A percentile compares a stretch with the other conserved stretches of the same genome.
phyloP scores from a whole-genome alignment of 1,140 invertebrate species.

The Chlorops oryzae region DNA sequence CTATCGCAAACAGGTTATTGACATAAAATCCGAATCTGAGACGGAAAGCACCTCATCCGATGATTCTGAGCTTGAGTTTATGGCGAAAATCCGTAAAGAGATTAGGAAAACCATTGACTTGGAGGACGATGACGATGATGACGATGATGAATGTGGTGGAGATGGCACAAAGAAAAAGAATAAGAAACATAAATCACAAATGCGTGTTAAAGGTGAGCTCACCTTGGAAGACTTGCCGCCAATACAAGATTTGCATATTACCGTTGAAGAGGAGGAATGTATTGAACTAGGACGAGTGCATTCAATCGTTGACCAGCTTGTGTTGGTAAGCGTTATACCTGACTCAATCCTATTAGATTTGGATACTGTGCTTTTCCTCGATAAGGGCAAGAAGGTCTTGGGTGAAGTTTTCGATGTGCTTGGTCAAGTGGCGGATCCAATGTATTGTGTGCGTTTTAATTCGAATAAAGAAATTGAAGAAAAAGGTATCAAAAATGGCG shows the following conservation, averaged over 20 bases:
- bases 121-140: conserved; percentile 35
- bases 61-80: conserved; percentile 33
- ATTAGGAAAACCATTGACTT: conserved; percentile 32
- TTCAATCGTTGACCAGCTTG: conserved; percentile 66
- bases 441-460: conserved; percentile 80
- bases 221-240: conserved; percentile 68
- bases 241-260: conserved; percentile 76
- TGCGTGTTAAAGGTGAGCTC: conserved; percentile 38
- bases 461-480: conserved; percentile 63
- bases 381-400: conserved; percentile 63
- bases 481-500: conserved; percentile 57
- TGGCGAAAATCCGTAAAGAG: conserved; percentile 28
- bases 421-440: conserved; percentile 69
- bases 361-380: conserved; percentile 76
- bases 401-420: conserved; percentile 87
- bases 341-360: conserved; percentile 71
- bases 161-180: conserved; percentile 9
- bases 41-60: conserved; percentile 19
- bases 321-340: conserved; percentile 63
- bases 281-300: conserved; percentile 66
- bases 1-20: conserved; percentile 22
- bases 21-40: conserved; percentile 24
- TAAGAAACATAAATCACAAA: conserved; percentile 22
- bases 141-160: conserved; percentile 31
- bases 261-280: conserved; percentile 67